phyloP scores from a whole-genome alignment of 2,797 vertebrate genomes.

The Rhodeus uyekii region DNA sequence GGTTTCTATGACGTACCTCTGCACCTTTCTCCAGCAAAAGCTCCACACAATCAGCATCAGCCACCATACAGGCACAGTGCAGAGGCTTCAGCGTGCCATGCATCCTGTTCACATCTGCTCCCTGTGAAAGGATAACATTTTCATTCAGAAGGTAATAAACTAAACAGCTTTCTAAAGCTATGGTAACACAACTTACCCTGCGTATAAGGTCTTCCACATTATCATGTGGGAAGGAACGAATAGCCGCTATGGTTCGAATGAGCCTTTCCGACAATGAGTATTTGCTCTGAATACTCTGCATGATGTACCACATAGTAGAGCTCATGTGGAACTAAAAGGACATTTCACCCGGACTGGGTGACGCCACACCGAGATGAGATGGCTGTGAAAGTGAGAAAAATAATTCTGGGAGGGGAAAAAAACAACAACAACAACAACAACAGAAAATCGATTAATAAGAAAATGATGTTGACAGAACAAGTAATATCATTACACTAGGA shows the following conservation, averaged over 20 bases:
- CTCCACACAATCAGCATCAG: slow-evolving; percentile 93
- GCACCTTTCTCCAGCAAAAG: slow-evolving; percentile 95
- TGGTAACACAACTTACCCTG: slow-evolving; percentile 72
- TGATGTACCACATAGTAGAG: slow-evolving; percentile 98
- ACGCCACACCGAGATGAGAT: slow-evolving; percentile 59
- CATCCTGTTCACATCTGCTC: slow-evolving; percentile 95
- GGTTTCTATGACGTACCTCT: slow-evolving; percentile 76
- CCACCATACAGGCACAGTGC: slow-evolving; percentile 98
- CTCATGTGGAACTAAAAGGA: slow-evolving; percentile 79
- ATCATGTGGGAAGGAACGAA: slow-evolving; percentile 94
- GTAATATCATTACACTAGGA: background rate
- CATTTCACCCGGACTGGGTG: slow-evolving; percentile 79
- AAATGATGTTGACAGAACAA: background rate
- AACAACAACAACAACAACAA: background rate
- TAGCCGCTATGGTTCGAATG: slow-evolving; percentile 94
- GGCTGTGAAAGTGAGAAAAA: slow-evolving; percentile 44
- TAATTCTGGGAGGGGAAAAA: background rate
- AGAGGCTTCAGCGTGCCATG: slow-evolving; percentile 95
- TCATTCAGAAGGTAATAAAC: background rate
- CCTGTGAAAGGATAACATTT: slow-evolving; percentile 69
- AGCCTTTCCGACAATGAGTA: slow-evolving; percentile 94
- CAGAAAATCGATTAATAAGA: background rate
- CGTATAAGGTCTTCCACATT: slow-evolving; percentile 96
- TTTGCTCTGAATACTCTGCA: slow-evolving; percentile 97
- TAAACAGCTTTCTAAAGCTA: background rate